Conservation (phyloP, 92 coral and sea anemone species). For the Epizoanthus rinbou region DNA sequence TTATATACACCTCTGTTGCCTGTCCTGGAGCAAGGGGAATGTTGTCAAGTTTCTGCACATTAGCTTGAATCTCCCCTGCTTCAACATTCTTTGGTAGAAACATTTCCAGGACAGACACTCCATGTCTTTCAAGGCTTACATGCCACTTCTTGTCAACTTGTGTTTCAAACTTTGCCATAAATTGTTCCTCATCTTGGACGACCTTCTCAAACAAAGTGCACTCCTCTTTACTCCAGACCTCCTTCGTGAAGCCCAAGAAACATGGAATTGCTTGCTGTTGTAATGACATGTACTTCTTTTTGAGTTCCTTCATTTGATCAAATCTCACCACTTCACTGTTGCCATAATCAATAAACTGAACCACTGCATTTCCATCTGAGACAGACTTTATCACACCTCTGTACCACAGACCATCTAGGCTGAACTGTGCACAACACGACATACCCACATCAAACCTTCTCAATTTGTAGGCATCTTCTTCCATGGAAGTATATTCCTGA, state of each 20-base stretch:
- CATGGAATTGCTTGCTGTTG: constrained; percentile 49
- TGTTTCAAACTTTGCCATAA: constrained; percentile 21
- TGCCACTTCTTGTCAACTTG: constrained; percentile 21
- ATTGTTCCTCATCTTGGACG: constrained; percentile 34
- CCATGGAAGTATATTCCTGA: constrained; percentile 27
- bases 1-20: constrained; percentile 56
- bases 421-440: constrained; percentile 62
- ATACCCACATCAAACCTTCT: constrained; percentile 44
- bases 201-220: constrained; percentile 43
- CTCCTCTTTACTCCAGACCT: constrained; percentile 32
- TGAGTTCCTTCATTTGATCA: constrained; percentile 25
- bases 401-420: constrained; percentile 82
- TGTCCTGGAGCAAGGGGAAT: constrained; percentile 48
- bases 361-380: constrained; percentile 40
- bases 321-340: constrained; percentile 59
- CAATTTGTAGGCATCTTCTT: constrained; percentile 17
- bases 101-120: constrained; percentile 55
- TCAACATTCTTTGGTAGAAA: constrained; percentile 27
- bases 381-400: constrained; percentile 65
- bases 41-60: constrained; percentile 11
- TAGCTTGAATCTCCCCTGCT: background rate
- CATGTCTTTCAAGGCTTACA: constrained; percentile 46
- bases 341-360: constrained; percentile 72
- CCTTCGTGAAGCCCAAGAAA: constrained; percentile 24
- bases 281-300: constrained; percentile 34